Base-by-base conservation (phyloP, 2,113 vertebrate species). In the Cacatua alba region DNA sequence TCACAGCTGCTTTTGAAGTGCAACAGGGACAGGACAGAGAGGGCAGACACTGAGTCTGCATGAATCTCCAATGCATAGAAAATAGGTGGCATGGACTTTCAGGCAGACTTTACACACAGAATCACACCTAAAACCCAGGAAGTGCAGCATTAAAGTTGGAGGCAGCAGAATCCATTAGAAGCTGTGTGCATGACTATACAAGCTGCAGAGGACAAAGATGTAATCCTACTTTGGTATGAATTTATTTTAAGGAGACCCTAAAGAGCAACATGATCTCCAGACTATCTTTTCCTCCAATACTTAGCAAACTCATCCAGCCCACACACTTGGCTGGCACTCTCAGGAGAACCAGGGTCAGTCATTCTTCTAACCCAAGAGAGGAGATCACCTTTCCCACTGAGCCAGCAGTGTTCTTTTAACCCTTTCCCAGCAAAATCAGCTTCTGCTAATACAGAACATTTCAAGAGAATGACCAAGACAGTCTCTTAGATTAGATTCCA, bases 171-270 rank as follows among this genome's bases (percentile, higher is more conserved):
- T 15, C 23, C 11, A 53, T 67, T 48, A 55, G 41, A 74, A 41
- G 35, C 67, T 79, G 23, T 6, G 5, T 0, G 2, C 41, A 44
- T 37, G 48, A 71, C 33, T 86, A 35, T 6, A 28, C 15, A 67
- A 75, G 68, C 65, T 78, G 43, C 35, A 60, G 53, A 90, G 35
- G 16, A 77, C 15, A 31, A 89, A 87, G 52, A 52, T 15, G 15
- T 39, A 85, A 92, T 71, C 74, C 67, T 68, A 25, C 85, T 94
- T 94, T 60, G 48, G 57, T 79, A 82, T n/a, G 29, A 87, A 62
- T 62, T 94, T 75, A 91, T 90, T 92, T 92, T 87, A 87, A 89
- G 86, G 81, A 94, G 39, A 79, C 81, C 63, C 43, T 72, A 18
- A 92, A 85, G 68, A 95, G 78, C 78, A 88, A 91, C 41, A 64